Evolutionary conservation across 2,113 vertebrate genomes (phyloP).

Genomic region (Cyanoderma ruficeps): DNA sequence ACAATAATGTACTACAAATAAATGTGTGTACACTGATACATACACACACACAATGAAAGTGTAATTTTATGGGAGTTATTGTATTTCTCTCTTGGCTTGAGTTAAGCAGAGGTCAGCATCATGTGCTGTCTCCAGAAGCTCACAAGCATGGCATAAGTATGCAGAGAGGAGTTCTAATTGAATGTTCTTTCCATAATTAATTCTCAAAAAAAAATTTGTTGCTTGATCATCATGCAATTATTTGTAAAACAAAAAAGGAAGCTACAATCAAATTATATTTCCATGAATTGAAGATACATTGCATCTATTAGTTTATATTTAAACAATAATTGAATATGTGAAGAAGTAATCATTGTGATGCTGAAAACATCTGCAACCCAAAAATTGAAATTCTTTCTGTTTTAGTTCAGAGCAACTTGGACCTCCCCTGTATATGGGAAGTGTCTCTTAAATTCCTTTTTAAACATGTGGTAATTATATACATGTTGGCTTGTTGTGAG

Average conservation of each 20-base stretch:
- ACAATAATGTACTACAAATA: neutral
- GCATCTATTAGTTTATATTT: slow-evolving; percentile 57
- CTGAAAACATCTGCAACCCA: slow-evolving; percentile 35
- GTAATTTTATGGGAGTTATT: neutral
- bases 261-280: slow-evolving; percentile 25
- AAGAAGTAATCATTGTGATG: slow-evolving; percentile 46
- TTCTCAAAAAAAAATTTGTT: neutral
- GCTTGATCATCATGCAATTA: neutral
- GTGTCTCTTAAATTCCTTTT: neutral
- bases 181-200: neutral
- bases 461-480: neutral
- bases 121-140: neutral
- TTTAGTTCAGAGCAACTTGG: slow-evolving; percentile 19
- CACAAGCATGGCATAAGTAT: neutral
- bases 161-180: neutral
- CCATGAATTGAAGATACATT: slow-evolving; percentile 19
- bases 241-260: neutral
- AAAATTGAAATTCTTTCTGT: neutral
- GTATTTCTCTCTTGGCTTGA: neutral
- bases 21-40: neutral
- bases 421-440: neutral
- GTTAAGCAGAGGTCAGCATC: neutral
- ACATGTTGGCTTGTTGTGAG: neutral
- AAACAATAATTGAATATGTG: slow-evolving; percentile 56
- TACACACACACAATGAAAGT: neutral